Evolutionary conservation across 2,113 vertebrate species (phyloP), one percentile per base, ranked within the genome.

Genomic region (Holacanthus passer): DNA sequence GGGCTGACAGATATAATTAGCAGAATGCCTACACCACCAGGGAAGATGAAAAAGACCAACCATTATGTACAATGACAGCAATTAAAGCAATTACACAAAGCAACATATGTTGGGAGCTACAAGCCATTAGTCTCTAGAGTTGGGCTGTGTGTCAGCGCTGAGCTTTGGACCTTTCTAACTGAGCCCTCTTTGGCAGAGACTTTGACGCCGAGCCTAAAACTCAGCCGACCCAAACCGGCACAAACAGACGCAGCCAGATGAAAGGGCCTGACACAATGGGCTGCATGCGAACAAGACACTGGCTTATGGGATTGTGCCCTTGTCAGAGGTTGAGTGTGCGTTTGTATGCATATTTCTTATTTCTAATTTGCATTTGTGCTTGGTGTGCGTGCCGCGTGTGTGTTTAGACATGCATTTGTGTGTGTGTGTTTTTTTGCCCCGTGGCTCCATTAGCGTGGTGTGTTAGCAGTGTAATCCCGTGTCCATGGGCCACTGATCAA

Each of bases 81-180:
- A 93, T 94, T 94, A 94, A 91, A 92, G 92, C 92, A 92, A 94
- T 94, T 93, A 93, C 91, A 91, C 91, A 91, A 92, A 88, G 88
- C 89, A 89, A 93, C 93, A 92, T 90, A 93, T 92, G 93, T 92
- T 82, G 87, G 73, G 70, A 84, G 88, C 82, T 91, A 86, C 86
- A 78, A 91, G 85, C 86, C 85, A 90, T 94, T 92, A 92, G 89
- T 91, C 89, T 91, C 81, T 68, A 5, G 87, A 88, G 90, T 80
- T 79, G 84, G 81, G 83, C 84, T 88, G 86, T 27, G 79, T 85
- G 89, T 94, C 92, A 84, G 77, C 29, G 66, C 78, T 6, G 78
- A 82, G 91, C 84, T 85, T 55, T 87, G 88, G 91, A 90, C 87
- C 85, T 77, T 87, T 71, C 79, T 87, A 77, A 19, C 73, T 43